Evolutionary conservation across 2,888 invertebrate species (phyloP), one percentile per base, ranked within the genome.

Genomic region (Leptinotarsa juncta): DNA sequence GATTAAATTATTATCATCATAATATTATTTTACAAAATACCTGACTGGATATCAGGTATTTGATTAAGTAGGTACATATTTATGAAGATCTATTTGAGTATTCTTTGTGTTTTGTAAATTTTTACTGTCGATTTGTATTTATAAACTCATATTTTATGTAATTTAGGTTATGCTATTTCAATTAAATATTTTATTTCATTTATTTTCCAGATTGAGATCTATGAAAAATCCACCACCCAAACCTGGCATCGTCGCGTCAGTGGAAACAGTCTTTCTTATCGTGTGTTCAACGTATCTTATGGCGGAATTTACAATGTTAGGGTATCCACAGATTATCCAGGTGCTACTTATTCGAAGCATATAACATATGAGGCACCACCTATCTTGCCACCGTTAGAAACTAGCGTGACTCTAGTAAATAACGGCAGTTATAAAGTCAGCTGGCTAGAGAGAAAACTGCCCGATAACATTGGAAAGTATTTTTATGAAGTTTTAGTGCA

Each of bases 401-500:
- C 95, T 26, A 89, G 90, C 62, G 92, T 92, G 26, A 88, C 90
- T 81, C 88, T 90, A 18, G 89, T 91, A 75, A 89, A 89, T 23
- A 91, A 91, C 86, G 93, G 92, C 4, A 92, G 91, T 81, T 91
- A 91, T 83, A 87, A 92, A 79, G 88, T 95, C 50, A 90, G 89
- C 83, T 95, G 95, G 95, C 89, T 91, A 75, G 90, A 91, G 77
- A 85, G 88, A 3, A 86, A 87, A 3, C 82, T 89, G 18, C 85
- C 88, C 1, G 42, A 51, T 12, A 72, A 78, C n/a, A 76, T 80
- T 4, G 83, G 83, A 7, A 67, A 78, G 5, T 90, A 88, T 81
- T 86, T 89, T 75, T 95, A 93, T 84, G 92, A 94, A 86, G 89
- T 95, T 16, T 88, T 94, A 75, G 90, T 95, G 0, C 91, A 91